Base-by-base conservation (phyloP, 2,113 vertebrate genomes). In the Buteo buteo region DNA sequence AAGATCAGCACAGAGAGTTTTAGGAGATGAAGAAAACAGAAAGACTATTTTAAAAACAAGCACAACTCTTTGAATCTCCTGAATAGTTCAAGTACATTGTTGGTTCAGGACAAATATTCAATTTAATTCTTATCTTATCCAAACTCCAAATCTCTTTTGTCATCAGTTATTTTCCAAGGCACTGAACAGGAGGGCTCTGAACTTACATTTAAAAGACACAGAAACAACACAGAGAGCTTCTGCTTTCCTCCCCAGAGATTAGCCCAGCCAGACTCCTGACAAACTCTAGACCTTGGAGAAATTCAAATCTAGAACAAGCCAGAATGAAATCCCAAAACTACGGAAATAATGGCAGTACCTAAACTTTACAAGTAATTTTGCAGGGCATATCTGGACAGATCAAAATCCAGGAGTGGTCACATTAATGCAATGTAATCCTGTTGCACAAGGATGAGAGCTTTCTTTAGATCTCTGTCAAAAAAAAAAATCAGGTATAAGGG, bases 81-180 rank as follows among this genome's bases (percentile, higher is more conserved):
- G 74, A 69, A 65, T 38, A 83, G 61, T 70, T 82, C 52, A 42
- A 73, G 52, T 18, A 22, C 28, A 13, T 47, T 91, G 66, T 57
- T 92, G 65, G 61, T 40, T 84, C 82, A 92, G 58, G 82, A 92
- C 79, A 96, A 96, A 94, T 61, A 94, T 90, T 88, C 74, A 57
- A 91, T 94, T 94, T 96, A 93, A 96, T 93, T 85, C 71, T 82
- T 92, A 87, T 93, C 76, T 92, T 93, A 95, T 54, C 91, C 77
- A 74, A 73, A 93, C 45, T 42, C 64, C 76, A 70, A 88, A 93
- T 93, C 65, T 87, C 61, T 81, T 89, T 86, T 94, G 65, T 78
- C 81, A 86, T 86, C 78, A 52, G 86, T 50, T 85, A 54, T 64
- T 93, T 90, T 95, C 90, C 69, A 57, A 80, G 50, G 55, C 70